A percentile compares a stretch with the other conserved stretches of the same genome.
Evolutionary conservation across 2,888 invertebrate genomes (phyloP).

Genomic region (Melipona beecheii): DNA sequence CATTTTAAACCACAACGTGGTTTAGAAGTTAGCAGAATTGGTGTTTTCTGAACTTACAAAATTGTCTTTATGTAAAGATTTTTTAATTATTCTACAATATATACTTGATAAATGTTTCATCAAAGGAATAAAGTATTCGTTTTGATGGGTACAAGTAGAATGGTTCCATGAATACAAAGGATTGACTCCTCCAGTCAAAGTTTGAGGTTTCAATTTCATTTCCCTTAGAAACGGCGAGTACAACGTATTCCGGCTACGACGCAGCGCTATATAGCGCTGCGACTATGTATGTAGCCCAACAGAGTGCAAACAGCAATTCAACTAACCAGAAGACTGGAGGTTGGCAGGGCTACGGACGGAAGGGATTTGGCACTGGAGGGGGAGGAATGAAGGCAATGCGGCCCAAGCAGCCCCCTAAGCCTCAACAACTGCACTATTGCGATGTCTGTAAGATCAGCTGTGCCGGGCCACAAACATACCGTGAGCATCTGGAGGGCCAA

Average conservation of each 20-base stretch:
- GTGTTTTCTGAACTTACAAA: slow-evolving; percentile 4
- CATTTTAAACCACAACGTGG: slow-evolving; percentile 35
- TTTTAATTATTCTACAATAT: background rate
- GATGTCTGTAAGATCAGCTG: slow-evolving; percentile 99
- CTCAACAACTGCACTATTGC: slow-evolving; percentile 98
- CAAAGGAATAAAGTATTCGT: slow-evolving; percentile 15
- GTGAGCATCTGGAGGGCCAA: slow-evolving; percentile 99
- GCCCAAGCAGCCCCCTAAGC: slow-evolving; percentile 93
- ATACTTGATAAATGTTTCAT: slow-evolving; percentile 16
- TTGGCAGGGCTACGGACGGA: slow-evolving; percentile 88
- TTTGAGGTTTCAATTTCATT: slow-evolving; percentile 83
- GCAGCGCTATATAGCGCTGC: slow-evolving; percentile 98
- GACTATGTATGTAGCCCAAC: slow-evolving; percentile 96
- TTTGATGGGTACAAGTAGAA: slow-evolving; percentile 43
- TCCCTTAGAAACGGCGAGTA: slow-evolving; percentile 87
- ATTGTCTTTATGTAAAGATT: slow-evolving; percentile 18
- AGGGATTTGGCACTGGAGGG: slow-evolving; percentile 84
- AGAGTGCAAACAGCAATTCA: slow-evolving; percentile 84
- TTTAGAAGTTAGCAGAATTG: slow-evolving; percentile 51
- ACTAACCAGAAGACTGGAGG: slow-evolving; percentile 85
- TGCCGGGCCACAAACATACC: slow-evolving; percentile 96
- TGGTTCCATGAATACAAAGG: slow-evolving; percentile 64
- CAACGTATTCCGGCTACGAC: slow-evolving; percentile 94
- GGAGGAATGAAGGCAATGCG: slow-evolving; percentile 87
- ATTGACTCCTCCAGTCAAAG: slow-evolving; percentile 75